Evolutionary conservation across 2,797 vertebrate genomes (phyloP).

Genomic region (Thaleichthys pacificus): DNA sequence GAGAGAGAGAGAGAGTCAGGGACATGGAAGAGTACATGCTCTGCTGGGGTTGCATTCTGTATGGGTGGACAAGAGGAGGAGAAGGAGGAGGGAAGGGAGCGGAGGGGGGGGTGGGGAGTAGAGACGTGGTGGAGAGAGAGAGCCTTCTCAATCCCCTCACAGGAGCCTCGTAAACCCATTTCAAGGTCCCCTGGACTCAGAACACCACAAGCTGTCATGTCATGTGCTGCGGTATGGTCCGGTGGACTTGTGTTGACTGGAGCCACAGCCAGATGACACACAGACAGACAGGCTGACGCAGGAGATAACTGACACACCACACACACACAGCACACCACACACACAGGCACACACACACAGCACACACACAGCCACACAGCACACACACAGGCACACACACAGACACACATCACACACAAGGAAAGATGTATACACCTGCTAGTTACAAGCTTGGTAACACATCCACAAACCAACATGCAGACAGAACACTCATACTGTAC

Average conservation of each 20-base stretch:
- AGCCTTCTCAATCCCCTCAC: slow-evolving; percentile 6
- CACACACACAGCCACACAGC: neutral
- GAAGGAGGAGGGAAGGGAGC: neutral
- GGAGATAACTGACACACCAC: slow-evolving; percentile 6
- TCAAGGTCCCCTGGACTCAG: slow-evolving; percentile 36
- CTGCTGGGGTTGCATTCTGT: slow-evolving; percentile 22
- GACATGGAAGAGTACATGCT: neutral
- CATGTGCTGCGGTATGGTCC: slow-evolving; percentile 14
- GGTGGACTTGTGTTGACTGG: slow-evolving; percentile 26
- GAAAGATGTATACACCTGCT: neutral
- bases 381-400: neutral
- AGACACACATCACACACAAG: neutral
- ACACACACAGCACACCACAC: neutral
- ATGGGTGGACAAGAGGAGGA: neutral
- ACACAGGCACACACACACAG: neutral
- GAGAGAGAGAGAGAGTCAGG: neutral
- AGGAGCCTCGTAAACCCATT: slow-evolving; percentile 36
- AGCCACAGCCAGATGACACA: neutral
- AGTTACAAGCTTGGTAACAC: neutral
- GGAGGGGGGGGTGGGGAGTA: neutral
- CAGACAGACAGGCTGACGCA: neutral
- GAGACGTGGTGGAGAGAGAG: neutral
- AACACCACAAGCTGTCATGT: slow-evolving; percentile 37
- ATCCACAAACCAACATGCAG: neutral
- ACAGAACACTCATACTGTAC: neutral